Evolutionary conservation across 2,797 vertebrate species (phyloP).

Genomic region (Enteromius fasciolatus): DNA sequence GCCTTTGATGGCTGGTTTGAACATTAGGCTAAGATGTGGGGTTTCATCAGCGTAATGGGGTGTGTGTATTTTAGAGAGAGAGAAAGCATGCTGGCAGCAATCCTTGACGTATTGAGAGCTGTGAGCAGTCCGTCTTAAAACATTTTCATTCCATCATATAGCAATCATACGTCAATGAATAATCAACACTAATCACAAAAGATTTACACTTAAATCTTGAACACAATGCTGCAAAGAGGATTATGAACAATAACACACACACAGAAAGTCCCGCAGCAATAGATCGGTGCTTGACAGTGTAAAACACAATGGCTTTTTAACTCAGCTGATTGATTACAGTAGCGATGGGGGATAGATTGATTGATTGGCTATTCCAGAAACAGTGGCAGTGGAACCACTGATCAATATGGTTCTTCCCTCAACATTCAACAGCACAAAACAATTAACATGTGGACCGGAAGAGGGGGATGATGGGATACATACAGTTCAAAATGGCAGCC

Average conservation of each 20-base stretch:
- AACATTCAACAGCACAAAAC: constrained; percentile 63
- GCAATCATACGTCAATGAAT: background rate
- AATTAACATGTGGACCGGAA: constrained; percentile 57
- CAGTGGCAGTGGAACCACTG: constrained; percentile 69
- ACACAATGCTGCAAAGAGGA: constrained; percentile 1
- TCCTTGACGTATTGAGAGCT: constrained; percentile 9
- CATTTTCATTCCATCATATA: constrained; percentile 14
- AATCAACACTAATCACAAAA: constrained; percentile 7
- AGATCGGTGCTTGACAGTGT: constrained; percentile 76
- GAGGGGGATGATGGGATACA: constrained; percentile 35
- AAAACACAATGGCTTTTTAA: constrained; percentile 79
- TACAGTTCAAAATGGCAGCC: constrained; percentile 13
- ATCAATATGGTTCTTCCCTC: constrained; percentile 66
- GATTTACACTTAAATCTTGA: background rate
- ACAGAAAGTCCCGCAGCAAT: constrained; percentile 31
- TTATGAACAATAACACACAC: constrained; percentile 21
- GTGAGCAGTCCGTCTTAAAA: background rate
- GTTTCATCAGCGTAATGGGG: constrained; percentile 47
- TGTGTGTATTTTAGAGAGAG: background rate
- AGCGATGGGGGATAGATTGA: constrained; percentile 67
- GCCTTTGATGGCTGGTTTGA: constrained; percentile 7
- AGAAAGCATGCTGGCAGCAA: constrained; percentile 8
- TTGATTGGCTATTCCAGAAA: constrained; percentile 77
- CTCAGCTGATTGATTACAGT: constrained; percentile 67
- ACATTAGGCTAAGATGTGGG: constrained; percentile 29